phyloP scores from a whole-genome alignment of 2,113 vertebrate genomes.

The Nycticryphes semicollaris region DNA sequence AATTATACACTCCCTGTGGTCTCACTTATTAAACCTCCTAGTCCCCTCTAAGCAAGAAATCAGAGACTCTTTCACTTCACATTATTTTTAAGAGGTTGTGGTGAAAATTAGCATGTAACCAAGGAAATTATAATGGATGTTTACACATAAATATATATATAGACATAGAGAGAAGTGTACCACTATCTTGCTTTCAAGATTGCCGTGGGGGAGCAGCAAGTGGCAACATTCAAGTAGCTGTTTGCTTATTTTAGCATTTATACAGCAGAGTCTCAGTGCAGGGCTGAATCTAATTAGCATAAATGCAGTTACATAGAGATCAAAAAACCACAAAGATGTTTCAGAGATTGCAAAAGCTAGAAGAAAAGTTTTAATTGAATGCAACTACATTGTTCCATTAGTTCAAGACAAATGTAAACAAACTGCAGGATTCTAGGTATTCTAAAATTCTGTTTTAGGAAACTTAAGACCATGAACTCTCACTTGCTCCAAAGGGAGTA shows the following conservation, averaged over 20 bases:
- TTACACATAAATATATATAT: background rate
- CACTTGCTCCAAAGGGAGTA: background rate
- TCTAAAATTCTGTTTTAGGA: background rate
- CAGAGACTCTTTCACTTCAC: background rate
- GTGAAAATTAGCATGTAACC: background rate
- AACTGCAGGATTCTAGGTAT: slow-evolving; percentile 30
- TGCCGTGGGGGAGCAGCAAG: background rate
- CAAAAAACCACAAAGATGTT: slow-evolving; percentile 47
- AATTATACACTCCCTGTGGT: background rate
- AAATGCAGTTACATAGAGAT: slow-evolving; percentile 39
- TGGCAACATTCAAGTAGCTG: background rate
- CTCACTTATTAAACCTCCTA: background rate
- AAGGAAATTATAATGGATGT: background rate
- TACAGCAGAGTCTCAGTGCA: background rate
- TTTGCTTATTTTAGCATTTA: slow-evolving; percentile 51
- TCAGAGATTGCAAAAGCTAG: slow-evolving; percentile 22
- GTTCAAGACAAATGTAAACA: slow-evolving; percentile 52
- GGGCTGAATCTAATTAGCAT: slow-evolving; percentile 53
- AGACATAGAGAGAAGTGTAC: background rate
- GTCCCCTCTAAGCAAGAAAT: background rate
- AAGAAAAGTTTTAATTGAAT: slow-evolving; percentile 26
- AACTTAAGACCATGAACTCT: background rate
- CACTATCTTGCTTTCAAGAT: background rate
- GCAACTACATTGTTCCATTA: background rate
- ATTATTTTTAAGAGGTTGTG: background rate